Conservation (phyloP, 2,797 vertebrate genomes). For the Limnodromus scolopaceus region DNA sequence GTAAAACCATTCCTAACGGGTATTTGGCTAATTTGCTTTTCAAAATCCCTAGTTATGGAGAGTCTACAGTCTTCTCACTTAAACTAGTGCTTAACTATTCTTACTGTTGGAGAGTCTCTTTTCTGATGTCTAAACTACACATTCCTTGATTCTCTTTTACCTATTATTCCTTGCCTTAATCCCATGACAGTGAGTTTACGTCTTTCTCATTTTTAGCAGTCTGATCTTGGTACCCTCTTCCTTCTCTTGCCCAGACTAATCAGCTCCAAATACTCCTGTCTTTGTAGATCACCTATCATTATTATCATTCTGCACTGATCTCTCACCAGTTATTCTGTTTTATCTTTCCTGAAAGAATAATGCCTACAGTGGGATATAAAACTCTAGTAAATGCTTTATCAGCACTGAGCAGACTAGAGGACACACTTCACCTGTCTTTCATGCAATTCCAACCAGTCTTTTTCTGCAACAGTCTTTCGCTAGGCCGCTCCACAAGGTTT, state of each 20-base stretch:
- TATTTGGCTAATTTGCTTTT: not conserved
- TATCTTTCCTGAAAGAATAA: not conserved
- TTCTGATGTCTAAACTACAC: not conserved
- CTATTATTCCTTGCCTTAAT: not conserved
- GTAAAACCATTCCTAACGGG: not conserved
- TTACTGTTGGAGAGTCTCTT: not conserved
- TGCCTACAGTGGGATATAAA: not conserved
- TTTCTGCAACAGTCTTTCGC: not conserved
- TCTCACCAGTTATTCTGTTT: constrained; percentile 7
- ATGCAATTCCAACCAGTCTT: not conserved
- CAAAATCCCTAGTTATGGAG: not conserved
- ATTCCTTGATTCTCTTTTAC: not conserved
- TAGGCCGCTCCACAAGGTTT: not conserved
- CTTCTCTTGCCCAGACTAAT: not conserved
- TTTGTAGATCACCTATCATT: not conserved
- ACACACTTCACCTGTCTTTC: not conserved
- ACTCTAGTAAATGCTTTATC: not conserved
- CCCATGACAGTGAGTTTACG: not conserved
- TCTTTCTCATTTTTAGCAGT: not conserved
- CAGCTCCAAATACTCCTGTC: not conserved
- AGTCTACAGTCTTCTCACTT: not conserved
- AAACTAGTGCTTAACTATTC: not conserved
- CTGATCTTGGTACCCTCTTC: not conserved
- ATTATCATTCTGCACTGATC: not conserved
- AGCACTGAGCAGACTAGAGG: not conserved